Percentiles rank a stretch among this genome's conserved stretches.
Evolutionary conservation across 2,797 vertebrate species (phyloP).

Genomic region (Catharus ustulatus): DNA sequence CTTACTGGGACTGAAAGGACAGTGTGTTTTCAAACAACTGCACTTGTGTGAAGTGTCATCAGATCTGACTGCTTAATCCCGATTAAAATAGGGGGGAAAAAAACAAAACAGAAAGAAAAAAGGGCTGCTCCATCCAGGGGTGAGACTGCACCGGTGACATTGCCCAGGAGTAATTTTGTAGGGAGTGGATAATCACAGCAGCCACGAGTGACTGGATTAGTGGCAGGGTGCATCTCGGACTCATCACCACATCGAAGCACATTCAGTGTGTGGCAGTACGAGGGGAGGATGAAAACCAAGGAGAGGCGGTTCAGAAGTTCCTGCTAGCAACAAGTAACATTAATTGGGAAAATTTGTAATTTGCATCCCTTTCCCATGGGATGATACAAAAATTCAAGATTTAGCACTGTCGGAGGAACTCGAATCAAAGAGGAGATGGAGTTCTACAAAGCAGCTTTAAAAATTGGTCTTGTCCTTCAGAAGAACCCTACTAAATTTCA

Average conservation of each 20-base stretch:
- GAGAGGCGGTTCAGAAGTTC: not conserved
- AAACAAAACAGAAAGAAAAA: not conserved
- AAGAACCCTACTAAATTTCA: not conserved
- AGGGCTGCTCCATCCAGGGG: not conserved
- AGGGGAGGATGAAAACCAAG: not conserved
- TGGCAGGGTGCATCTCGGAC: conserved; percentile 13
- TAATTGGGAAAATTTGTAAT: not conserved
- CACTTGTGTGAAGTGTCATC: conserved; percentile 52
- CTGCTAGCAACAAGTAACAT: not conserved
- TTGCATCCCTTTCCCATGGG: not conserved
- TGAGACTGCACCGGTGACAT: conserved; percentile 23
- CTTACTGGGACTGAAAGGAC: conserved; percentile 58
- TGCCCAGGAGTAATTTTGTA: conserved; percentile 51
- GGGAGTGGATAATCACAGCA: conserved; percentile 59
- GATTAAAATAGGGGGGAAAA: not conserved
- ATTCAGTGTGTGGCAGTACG: fast-evolving
- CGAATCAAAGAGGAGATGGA: not conserved
- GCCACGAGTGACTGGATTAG: conserved; percentile 30
- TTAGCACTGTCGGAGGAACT: not conserved
- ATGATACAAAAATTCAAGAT: not conserved
- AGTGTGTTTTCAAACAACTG: conserved; percentile 59
- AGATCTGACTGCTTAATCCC: conserved; percentile 57
- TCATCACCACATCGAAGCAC: not conserved
- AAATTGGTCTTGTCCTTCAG: not conserved
- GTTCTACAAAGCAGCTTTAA: not conserved